Conservation (phyloP, 2,113 vertebrate genomes). For the Cyanocitta stelleri region DNA sequence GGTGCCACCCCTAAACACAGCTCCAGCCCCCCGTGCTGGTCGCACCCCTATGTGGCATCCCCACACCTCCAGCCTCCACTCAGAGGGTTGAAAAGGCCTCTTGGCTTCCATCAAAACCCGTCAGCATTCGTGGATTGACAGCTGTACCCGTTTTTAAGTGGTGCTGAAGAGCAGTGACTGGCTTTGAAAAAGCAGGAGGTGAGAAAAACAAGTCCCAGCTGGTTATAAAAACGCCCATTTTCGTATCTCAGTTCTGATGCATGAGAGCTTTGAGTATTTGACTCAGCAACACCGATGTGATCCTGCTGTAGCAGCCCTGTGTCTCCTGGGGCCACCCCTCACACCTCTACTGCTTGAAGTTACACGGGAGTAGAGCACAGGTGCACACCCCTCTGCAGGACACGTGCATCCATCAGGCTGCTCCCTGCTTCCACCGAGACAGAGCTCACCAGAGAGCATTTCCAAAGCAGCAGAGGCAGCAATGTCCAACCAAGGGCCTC, state of each 20-base stretch:
- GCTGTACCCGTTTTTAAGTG: neutral
- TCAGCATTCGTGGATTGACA: rapidly evolving
- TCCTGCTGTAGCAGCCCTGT: neutral
- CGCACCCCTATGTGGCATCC: rapidly evolving
- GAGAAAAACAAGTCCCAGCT: neutral
- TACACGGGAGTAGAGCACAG: neutral
- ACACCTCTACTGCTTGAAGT: too few relatives aligned
- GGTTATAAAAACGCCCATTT: neutral
- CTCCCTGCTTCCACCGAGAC: rapidly evolving
- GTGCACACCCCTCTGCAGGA: too few relatives aligned
- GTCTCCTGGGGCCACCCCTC: neutral
- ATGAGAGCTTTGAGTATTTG: neutral
- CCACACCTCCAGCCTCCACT: neutral
- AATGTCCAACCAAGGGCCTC: neutral
- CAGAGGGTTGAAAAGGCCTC: neutral
- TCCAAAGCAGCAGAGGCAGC: neutral
- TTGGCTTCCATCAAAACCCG: rapidly evolving
- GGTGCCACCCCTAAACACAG: neutral
- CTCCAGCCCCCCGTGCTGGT: rapidly evolving
- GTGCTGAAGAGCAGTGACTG: neutral
- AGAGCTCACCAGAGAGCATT: neutral
- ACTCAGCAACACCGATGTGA: neutral
- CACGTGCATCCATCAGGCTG: neutral
- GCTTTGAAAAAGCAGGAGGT: neutral
- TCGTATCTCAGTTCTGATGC: neutral